Evolutionary conservation across 1,140 invertebrate genomes (phyloP).

Genomic region (Drosophila pallidifrons): DNA sequence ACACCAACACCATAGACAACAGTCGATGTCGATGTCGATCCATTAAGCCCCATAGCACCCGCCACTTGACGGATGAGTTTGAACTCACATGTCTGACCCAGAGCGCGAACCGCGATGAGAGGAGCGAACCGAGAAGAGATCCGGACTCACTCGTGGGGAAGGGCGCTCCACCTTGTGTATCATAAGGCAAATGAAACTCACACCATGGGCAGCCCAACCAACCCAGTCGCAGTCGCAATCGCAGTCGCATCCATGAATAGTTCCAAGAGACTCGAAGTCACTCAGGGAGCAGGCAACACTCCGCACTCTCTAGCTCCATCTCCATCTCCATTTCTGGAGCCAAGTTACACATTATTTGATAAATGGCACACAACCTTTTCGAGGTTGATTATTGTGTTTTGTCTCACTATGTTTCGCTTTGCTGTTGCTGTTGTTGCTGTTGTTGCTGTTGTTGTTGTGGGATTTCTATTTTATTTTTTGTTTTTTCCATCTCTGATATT

Average conservation of each 20-base stretch:
- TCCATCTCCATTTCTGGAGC: conserved; percentile 54
- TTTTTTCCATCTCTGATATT: conserved; percentile 45
- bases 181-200: conserved; percentile 73
- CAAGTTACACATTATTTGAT: conserved; percentile 82
- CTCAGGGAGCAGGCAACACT: conserved; percentile 19
- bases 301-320: conserved; percentile 33
- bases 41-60: conserved; percentile 75
- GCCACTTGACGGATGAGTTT: conserved; percentile 84
- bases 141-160: conserved; percentile 9
- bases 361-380: conserved; percentile 83
- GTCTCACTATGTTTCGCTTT: conserved; percentile 52
- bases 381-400: conserved; percentile 84
- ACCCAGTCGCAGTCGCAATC: background rate
- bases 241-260: no score
- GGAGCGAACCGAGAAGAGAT: conserved; percentile 3
- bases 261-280: no score
- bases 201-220: conserved; percentile 54
- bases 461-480: conserved; percentile 64
- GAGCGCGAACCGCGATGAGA: conserved; percentile 18
- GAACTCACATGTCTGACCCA: conserved; percentile 84
- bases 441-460: conserved; percentile 57
- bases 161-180: conserved; percentile 58
- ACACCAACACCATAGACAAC: background rate
- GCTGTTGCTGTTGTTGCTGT: conserved; percentile 53
- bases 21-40: conserved; percentile 69